Conservation (phyloP, 2,888 invertebrate species). For the Ecliptopera silaceata region DNA sequence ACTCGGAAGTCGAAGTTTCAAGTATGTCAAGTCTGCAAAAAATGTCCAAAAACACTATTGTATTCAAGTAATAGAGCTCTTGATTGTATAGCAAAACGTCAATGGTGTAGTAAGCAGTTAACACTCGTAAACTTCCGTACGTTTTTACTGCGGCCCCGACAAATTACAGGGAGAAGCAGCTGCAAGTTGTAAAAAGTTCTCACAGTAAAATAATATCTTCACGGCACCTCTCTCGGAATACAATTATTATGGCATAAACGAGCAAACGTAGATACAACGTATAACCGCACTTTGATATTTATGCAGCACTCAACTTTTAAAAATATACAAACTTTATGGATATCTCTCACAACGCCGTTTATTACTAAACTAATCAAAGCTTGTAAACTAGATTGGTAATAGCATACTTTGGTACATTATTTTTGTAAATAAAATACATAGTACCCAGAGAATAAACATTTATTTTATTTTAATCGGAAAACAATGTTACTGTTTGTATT, state of each 20-base stretch:
- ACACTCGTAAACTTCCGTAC: constrained; percentile 53
- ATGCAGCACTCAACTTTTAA: neutral
- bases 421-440: too few relatives aligned
- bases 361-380: too few relatives aligned
- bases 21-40: too few relatives aligned
- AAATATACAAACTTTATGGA: too few relatives aligned
- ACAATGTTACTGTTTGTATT: too few relatives aligned
- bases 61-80: constrained; percentile 18
- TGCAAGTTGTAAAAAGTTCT: constrained; percentile 66
- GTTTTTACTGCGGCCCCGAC: constrained; percentile 56
- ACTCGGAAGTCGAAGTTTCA: too few relatives aligned
- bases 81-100: constrained; percentile 41
- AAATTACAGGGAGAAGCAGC: constrained; percentile 62
- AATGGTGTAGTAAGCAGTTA: constrained; percentile 50
- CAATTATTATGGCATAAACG: constrained; percentile 48
- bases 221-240: constrained; percentile 49
- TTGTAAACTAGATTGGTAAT: too few relatives aligned
- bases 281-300: constrained; percentile 3
- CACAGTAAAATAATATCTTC: constrained; percentile 62
- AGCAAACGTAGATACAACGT: constrained; percentile 10
- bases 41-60: neutral
- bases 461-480: too few relatives aligned
- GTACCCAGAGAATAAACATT: too few relatives aligned
- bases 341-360: too few relatives aligned
- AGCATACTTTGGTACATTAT: too few relatives aligned